Conservation (phyloP, 2,113 vertebrate genomes). For the Mus spicilegus region DNA sequence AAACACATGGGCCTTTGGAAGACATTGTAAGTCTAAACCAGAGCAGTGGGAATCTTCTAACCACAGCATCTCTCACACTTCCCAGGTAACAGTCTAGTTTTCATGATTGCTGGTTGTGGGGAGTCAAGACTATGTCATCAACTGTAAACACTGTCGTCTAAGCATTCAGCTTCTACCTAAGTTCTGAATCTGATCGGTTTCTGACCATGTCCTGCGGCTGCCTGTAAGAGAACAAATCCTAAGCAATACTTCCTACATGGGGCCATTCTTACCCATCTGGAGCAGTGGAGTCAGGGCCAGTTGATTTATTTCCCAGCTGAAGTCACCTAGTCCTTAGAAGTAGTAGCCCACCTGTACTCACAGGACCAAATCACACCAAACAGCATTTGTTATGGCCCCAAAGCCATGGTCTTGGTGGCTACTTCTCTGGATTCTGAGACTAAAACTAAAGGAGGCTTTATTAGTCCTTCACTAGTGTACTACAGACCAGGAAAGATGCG, state of each 20-base stretch:
- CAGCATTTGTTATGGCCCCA: neutral
- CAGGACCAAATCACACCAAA: neutral
- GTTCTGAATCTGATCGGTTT: neutral
- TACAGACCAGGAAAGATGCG: neutral
- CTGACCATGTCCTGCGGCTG: slow-evolving; percentile 17
- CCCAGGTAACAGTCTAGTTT: neutral
- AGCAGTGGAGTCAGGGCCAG: neutral
- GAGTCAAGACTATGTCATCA: neutral
- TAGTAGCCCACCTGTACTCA: neutral
- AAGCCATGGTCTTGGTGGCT: neutral
- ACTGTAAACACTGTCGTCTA: neutral
- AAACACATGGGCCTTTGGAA: neutral
- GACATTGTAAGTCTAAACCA: neutral
- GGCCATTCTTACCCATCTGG: neutral
- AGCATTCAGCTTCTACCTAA: slow-evolving; percentile 31
- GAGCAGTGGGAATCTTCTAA: neutral
- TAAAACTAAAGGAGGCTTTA: neutral
- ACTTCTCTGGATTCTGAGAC: neutral
- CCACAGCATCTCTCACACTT: neutral
- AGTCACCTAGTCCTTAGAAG: neutral
- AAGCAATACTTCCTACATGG: neutral
- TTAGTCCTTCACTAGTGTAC: neutral
- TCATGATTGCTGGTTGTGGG: neutral
- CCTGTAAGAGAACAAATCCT: neutral
- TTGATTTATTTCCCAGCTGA: neutral